Percentiles rank a stretch among this genome's conserved stretches.
These are phyloP conservation scores for Chinchilla lanigera DNA, from an alignment of 2,113 vertebrate species.

Conservation along the genomic window DNA sequence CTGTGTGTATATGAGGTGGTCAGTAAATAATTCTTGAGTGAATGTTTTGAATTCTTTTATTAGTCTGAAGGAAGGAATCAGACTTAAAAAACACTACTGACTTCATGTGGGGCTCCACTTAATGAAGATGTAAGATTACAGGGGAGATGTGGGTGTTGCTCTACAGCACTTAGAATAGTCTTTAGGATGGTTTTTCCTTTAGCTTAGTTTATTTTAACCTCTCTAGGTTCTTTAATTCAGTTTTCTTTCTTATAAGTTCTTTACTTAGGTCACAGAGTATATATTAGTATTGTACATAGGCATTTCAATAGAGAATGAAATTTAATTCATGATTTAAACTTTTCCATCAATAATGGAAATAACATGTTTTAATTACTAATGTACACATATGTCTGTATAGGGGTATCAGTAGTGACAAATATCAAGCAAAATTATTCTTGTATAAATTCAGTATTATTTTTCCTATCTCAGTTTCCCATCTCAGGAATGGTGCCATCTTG, in stretches of 20 bases:
- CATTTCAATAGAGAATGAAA: background rate
- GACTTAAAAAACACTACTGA: background rate
- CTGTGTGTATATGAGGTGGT: background rate
- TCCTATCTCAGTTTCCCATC: background rate
- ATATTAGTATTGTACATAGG: background rate
- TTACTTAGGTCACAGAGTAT: background rate
- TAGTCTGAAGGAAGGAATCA: background rate
- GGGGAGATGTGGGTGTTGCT: background rate
- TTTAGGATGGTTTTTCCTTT: background rate
- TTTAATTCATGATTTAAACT: background rate
- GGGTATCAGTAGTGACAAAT: background rate
- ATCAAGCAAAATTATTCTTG: background rate
- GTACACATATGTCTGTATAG: background rate
- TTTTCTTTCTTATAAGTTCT: background rate
- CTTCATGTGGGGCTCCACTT: background rate
- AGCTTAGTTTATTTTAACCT: constrained; percentile 10
- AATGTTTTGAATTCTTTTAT: constrained; percentile 53
- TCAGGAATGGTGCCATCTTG: background rate
- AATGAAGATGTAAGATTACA: background rate
- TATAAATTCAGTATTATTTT: background rate
- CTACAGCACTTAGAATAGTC: background rate
- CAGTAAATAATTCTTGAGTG: background rate
- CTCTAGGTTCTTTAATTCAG: background rate
- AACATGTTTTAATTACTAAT: background rate
- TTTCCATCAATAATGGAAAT: background rate